Conservation (phyloP, 2,113 vertebrate species). For the Hyaena hyaena region DNA sequence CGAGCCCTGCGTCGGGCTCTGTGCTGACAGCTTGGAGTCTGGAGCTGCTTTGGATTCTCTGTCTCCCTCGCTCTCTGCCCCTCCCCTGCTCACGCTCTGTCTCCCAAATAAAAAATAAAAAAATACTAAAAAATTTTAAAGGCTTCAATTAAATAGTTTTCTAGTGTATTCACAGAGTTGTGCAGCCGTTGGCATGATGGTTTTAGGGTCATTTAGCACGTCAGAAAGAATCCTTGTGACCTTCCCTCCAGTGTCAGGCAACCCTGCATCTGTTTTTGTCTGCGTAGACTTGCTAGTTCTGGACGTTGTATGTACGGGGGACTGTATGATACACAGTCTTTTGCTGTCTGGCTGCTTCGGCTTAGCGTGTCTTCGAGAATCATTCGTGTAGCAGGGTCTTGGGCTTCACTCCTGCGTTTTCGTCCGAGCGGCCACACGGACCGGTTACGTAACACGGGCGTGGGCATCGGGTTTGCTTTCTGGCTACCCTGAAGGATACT, state of each 20-base stretch:
- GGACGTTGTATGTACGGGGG: fast-evolving
- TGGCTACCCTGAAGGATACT: too few species aligned
- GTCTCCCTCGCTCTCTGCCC: too few species aligned
- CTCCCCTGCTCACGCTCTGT: too few species aligned
- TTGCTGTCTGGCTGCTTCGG: not conserved
- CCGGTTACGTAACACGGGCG: fast-evolving
- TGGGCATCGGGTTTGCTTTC: fast-evolving
- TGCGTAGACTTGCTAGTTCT: fast-evolving
- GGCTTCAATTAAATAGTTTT: too few species aligned
- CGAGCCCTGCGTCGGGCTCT: too few species aligned
- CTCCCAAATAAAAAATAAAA: too few species aligned
- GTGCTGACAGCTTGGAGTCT: too few species aligned
- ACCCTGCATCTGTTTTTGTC: fast-evolving
- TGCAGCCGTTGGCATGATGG: fast-evolving
- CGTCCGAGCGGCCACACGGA: fast-evolving
- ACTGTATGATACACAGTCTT: fast-evolving
- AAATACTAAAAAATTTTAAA: not conserved
- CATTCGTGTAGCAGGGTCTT: fast-evolving
- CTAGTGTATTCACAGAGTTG: not conserved
- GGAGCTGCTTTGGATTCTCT: too few species aligned
- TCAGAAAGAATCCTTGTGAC: not conserved
- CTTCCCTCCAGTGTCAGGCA: fast-evolving
- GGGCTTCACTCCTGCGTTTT: not conserved
- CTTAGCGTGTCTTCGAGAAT: fast-evolving
- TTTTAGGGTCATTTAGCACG: not conserved